phyloP scores from a whole-genome alignment of 2,113 vertebrate species.

The Fulica atra region DNA sequence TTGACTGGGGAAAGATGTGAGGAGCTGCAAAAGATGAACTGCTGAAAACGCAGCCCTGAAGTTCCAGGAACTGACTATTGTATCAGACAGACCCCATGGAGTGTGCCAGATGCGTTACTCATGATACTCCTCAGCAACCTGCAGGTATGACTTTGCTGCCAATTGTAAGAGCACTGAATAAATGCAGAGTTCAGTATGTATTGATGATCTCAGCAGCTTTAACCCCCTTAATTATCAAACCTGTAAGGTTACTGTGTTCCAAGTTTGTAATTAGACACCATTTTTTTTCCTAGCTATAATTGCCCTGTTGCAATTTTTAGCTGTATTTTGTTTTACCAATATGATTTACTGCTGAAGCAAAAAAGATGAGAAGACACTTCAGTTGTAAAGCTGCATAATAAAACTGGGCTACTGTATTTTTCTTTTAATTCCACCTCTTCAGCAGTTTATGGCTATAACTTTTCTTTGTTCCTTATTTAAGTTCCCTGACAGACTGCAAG shows the following conservation, averaged over 20 bases:
- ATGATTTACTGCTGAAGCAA: neutral
- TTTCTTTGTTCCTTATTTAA: neutral
- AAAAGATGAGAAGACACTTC: neutral
- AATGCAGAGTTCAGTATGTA: neutral
- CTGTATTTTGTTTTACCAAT: neutral
- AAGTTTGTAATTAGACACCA: neutral
- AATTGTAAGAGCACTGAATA: neutral
- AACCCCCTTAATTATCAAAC: neutral
- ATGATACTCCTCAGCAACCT: neutral
- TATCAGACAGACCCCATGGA: neutral
- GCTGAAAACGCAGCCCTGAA: neutral
- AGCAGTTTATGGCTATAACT: neutral
- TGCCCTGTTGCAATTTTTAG: neutral
- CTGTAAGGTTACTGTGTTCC: neutral
- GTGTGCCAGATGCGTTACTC: neutral
- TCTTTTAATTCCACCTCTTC: neutral
- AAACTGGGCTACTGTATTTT: neutral
- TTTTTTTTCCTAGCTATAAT: neutral
- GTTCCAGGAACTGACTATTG: neutral
- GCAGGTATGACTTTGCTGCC: neutral
- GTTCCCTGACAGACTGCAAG: constrained; percentile 6
- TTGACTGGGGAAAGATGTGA: neutral
- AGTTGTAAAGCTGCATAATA: neutral
- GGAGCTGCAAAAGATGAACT: neutral
- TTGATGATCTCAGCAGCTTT: neutral